Base-by-base conservation (phyloP, 2,113 vertebrate genomes). In the Sterrhoptilus dennistouni region DNA sequence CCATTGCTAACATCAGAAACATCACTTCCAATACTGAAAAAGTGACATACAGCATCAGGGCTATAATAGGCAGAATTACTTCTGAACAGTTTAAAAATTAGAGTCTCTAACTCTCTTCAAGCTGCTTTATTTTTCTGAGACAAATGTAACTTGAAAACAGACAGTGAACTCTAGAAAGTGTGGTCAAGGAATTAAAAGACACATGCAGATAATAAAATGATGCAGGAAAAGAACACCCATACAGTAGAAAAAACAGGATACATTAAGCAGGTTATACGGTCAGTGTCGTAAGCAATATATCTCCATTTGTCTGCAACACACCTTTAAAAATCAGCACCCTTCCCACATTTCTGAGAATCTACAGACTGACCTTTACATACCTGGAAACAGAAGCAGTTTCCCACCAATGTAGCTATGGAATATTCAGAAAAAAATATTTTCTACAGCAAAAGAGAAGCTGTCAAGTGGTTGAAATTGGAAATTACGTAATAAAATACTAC, bases 221-320 rank as follows among this genome's bases (percentile, higher is more conserved):
- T 50, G 19, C 7, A 60, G 20, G 8, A 29, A 68, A n/a, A 28
- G n/a, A 70, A 24, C 56, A 4, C 0, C 0, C 20, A 12, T 66
- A 28, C 15, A 19, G 12, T 49, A 68, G 29, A 49, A 81, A 77
- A 65, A 13, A 1, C 20, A 29, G 0, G 0, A 31, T 19, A n/a
- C 10, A 49, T 24, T 63, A 59, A 54, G 65, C 2, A 25, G 19
- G 8, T 8, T 50, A 29, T 33, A 40, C 29, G 3, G n/a, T 54
- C 35, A 50, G 4, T 60, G 24, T 65, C 3, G 0, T 53, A 78
- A 66, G 31, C 19, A 63, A 61, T 38, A 8, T 1, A 53, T 35
- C 25, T 81, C 23, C 2, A 9, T 47, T 75, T 65, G 3, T 31
- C 21, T 54, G 27, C 38, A 80, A 33, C 2, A 11, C 21, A 74